A percentile compares a stretch with the other conserved stretches of the same genome.
phyloP scores from a whole-genome alignment of 1,140 invertebrate species.

The Melanaphis sacchari region DNA sequence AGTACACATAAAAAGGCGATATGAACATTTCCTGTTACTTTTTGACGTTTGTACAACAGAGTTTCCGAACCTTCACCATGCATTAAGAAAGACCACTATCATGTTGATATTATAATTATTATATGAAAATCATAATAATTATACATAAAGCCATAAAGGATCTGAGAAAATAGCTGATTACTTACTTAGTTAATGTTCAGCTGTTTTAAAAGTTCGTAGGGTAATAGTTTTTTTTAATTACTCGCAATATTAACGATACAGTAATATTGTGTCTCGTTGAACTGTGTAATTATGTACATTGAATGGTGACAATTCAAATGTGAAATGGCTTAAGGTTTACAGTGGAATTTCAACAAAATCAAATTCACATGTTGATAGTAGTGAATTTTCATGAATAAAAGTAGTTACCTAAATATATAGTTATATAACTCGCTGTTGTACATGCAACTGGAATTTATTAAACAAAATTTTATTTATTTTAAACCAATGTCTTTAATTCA shows the following conservation, averaged over 20 bases:
- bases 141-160: too few relatives aligned
- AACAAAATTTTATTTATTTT: background rate
- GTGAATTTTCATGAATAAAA: background rate
- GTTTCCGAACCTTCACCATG: background rate
- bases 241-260: background rate
- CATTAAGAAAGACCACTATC: background rate
- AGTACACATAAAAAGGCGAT: background rate
- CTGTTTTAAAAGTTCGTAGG: background rate
- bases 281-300: background rate
- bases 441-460: too few relatives aligned
- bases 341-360: background rate
- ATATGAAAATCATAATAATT: conserved; percentile 21
- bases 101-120: background rate
- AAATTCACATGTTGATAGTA: background rate
- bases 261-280: background rate
- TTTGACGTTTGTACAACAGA: background rate
- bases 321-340: background rate
- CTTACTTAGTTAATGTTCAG: background rate
- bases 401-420: background rate
- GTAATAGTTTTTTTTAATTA: background rate
- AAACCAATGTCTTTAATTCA: background rate
- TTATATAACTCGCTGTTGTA: too few relatives aligned
- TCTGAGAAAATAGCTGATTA: background rate
- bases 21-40: background rate
- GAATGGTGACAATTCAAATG: background rate